Percentiles rank a stretch among this genome's conserved stretches.
Evolutionary conservation across 2,888 invertebrate species (phyloP).

Genomic region (Caradrina kadenii): DNA sequence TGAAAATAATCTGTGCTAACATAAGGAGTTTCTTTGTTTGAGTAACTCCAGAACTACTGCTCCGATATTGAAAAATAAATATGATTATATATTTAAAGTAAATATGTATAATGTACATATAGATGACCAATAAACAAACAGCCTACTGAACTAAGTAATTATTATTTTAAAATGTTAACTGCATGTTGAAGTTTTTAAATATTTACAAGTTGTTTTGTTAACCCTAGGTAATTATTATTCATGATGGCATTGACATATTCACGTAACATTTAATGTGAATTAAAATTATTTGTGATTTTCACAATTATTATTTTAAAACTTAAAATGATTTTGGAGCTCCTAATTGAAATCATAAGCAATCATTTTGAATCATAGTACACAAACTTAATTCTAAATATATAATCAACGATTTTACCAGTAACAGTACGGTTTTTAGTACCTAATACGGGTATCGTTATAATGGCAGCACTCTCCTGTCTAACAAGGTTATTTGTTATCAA

Average conservation of each 20-base stretch:
- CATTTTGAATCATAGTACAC: background rate
- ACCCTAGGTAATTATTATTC: background rate
- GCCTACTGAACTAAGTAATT: background rate
- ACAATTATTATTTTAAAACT: slow-evolving; percentile 27
- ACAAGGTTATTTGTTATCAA: slow-evolving; percentile 50
- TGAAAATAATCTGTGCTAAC: background rate
- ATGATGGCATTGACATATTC: background rate
- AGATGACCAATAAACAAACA: background rate
- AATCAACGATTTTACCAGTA: slow-evolving; percentile 1
- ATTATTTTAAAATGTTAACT: background rate
- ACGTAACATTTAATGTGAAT: background rate
- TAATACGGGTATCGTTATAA: slow-evolving; percentile 35
- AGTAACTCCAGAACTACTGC: no score
- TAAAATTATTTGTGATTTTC: background rate
- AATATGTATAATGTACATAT: no score
- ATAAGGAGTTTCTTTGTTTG: no score
- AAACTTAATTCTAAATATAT: slow-evolving; percentile 2
- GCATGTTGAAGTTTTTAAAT: background rate
- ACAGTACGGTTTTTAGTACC: slow-evolving; percentile 28
- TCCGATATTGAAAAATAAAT: no score
- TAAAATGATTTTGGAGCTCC: slow-evolving; percentile 13
- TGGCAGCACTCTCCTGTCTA: slow-evolving; percentile 51
- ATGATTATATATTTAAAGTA: no score
- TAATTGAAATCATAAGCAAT: background rate
- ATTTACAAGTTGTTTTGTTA: background rate